Evolutionary conservation across 2,797 vertebrate genomes (phyloP).

Genomic region (Acrossocheilus fasciatus): DNA sequence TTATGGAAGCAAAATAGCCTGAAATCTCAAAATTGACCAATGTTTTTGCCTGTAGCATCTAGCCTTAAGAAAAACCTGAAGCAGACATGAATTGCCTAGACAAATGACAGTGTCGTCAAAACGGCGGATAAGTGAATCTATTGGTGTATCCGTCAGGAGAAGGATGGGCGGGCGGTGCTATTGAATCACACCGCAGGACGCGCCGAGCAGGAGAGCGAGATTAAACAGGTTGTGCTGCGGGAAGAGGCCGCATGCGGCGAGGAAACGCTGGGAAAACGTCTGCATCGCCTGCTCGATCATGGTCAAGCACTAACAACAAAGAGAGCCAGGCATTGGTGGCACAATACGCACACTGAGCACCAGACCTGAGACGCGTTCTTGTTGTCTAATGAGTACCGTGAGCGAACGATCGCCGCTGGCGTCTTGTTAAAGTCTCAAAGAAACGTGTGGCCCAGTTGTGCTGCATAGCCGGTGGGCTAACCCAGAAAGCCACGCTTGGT

Average conservation of each 20-base stretch:
- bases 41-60: neutral
- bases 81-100: neutral
- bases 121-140: neutral
- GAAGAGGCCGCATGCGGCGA: neutral
- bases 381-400: neutral
- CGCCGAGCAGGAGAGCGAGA: neutral
- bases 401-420: neutral
- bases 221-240: conserved; percentile 18
- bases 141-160: neutral
- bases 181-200: conserved; percentile 21
- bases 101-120: neutral
- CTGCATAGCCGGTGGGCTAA: conserved; percentile 10
- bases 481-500: conserved; percentile 33
- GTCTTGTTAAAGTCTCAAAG: conserved; percentile 1
- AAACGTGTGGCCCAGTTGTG: neutral
- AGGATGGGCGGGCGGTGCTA: neutral
- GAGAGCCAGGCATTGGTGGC: neutral
- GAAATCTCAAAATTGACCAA: neutral
- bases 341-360: neutral
- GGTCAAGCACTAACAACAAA: conserved; percentile 7
- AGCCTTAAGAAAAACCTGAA: neutral
- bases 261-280: neutral
- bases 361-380: neutral
- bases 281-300: conserved; percentile 27
- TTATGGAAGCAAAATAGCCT: neutral